Percentiles rank a stretch among this genome's conserved stretches.
Conservation (phyloP, 2,113 vertebrate genomes). For the Ramphastos sulfuratus region DNA sequence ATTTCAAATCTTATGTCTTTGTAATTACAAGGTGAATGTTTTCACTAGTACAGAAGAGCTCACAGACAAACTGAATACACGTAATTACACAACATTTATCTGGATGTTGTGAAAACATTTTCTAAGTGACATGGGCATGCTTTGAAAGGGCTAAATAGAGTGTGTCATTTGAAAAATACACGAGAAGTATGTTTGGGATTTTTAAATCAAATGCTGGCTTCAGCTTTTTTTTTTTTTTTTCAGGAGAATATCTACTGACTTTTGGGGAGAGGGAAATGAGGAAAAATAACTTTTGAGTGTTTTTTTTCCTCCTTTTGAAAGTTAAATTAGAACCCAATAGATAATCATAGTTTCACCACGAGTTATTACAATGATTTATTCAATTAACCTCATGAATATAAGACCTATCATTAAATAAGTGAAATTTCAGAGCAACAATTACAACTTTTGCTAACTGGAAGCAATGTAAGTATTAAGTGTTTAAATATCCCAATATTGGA, state of each 20-base stretch:
- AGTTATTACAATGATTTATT: slow-evolving; percentile 78
- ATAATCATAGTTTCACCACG: slow-evolving; percentile 72
- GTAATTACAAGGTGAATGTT: neutral
- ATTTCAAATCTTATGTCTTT: neutral
- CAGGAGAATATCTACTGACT: neutral
- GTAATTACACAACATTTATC: neutral
- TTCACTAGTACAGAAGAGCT: neutral
- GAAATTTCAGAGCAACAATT: slow-evolving; percentile 77
- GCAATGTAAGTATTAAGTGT: slow-evolving; percentile 74
- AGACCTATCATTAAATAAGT: slow-evolving; percentile 74
- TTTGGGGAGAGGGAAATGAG: slow-evolving; percentile 41
- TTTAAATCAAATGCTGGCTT: neutral
- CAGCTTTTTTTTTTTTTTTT: neutral
- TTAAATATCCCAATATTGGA: slow-evolving; percentile 77
- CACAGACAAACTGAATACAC: neutral
- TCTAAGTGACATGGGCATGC: neutral
- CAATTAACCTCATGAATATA: slow-evolving; percentile 78
- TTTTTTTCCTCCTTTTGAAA: slow-evolving; percentile 31
- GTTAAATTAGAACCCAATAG: slow-evolving; percentile 69
- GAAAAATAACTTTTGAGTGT: slow-evolving; percentile 40
- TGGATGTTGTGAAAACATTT: neutral
- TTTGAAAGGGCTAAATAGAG: neutral
- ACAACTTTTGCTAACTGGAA: slow-evolving; percentile 77
- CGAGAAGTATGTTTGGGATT: neutral
- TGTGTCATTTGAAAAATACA: neutral